Evolutionary conservation across 2,888 invertebrate species (phyloP), one percentile per base, ranked within the genome.

Genomic region (Campoplex nolae): DNA sequence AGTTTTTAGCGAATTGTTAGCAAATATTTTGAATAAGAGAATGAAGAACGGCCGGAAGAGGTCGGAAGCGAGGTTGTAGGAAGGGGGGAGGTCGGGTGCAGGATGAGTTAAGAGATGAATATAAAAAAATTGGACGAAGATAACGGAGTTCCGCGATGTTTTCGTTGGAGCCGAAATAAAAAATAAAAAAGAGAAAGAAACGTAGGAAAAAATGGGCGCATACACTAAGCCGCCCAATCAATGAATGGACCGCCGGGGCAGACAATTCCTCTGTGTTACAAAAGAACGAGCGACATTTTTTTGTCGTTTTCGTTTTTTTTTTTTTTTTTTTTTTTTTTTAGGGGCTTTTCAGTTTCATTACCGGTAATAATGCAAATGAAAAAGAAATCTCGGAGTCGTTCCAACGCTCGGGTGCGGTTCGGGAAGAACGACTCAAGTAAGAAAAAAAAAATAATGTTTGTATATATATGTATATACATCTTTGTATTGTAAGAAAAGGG

Each of bases 291-390:
- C 74, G 84, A 84, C 84, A 84, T 74, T 82, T 70, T 74, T 70
- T 79, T 51, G 67, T 70, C 48, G 23, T 23, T 73, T 62, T 18
- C n/a, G n/a, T 77, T 38, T 32, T 83, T 75, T 81, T 92, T 93
- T 90, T 90, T 62, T 18, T 77, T 38, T 32, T 62, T 18, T 77
- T 38, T 32, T 83, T 75, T 81, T 92, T 93, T 90, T 90, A 32
- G 18, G 54, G 92, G 91, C 93, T 91, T 92, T 84, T 70, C 93
- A 93, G 93, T 93, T 93, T 93, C 93, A 93, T 93, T 93, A 93
- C 92, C 92, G 92, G 87, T 93, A 93, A 93, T 93, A 93, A 93
- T 93, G 93, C 93, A 93, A 93, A 92, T 93, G 91, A 93, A 93
- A 93, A 91, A 91, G 91, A 92, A 93, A 93, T 93, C 92, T 90